phyloP scores from a whole-genome alignment of 37 sponge, comb jelly and placozoan species.

The Diacarnus erythraeanus region DNA sequence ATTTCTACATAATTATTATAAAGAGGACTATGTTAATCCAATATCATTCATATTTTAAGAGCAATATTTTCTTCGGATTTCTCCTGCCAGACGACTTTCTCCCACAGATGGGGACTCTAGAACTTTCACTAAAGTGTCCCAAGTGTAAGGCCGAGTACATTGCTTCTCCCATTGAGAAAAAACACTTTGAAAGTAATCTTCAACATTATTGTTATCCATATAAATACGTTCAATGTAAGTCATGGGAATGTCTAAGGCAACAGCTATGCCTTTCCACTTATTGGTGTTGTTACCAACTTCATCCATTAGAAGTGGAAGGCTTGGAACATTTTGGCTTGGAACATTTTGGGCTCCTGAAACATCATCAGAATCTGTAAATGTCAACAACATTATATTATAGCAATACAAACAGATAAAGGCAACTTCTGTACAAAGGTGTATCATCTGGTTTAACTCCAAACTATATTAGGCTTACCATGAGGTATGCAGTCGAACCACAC shows the following conservation, averaged over 20 bases:
- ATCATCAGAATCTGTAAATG: too few relatives aligned
- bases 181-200: not conserved
- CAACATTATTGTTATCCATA: not conserved
- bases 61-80: not conserved
- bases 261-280: not conserved
- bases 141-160: not conserved
- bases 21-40: too few relatives aligned
- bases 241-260: not conserved
- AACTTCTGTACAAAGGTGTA: too few relatives aligned
- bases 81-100: not conserved
- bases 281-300: not conserved
- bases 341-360: too few relatives aligned
- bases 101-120: not conserved
- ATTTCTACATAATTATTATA: too few relatives aligned
- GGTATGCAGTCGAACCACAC: too few relatives aligned
- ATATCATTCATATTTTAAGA: not conserved
- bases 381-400: too few relatives aligned
- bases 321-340: too few relatives aligned
- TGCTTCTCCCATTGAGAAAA: not conserved
- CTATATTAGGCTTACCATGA: too few relatives aligned
- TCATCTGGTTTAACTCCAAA: too few relatives aligned
- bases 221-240: not conserved
- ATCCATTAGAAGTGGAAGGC: not conserved
- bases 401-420: too few relatives aligned
- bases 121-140: not conserved